Base-by-base conservation (phyloP, 2,113 vertebrate species). In the Ursus arctos region DNA sequence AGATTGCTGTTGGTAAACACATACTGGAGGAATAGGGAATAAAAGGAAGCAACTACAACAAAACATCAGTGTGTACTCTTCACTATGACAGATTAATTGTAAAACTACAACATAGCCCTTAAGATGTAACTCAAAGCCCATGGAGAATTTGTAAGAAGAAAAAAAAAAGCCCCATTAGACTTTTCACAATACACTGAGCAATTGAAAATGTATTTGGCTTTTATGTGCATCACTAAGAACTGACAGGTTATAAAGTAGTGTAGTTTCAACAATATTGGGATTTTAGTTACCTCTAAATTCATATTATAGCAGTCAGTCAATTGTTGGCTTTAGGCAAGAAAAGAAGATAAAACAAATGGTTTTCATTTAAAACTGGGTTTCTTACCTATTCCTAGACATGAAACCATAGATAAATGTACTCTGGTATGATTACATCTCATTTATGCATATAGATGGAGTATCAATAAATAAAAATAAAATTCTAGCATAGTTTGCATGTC, bases 1-100 rank as follows among this genome's bases (percentile, higher is more conserved):
- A 97, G 59, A 96, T n/a, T 95, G 40, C 9, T 97, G 97, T 69
- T 33, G 13, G 3, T 86, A 94, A 98, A 89, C 21, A 92, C 1
- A 74, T 1, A 87, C 8, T 40, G 21, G 94, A 97, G 76, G 61
- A 74, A 85, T 47, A 91, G 74, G 63, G 10, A 67, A 80, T 76
- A 59, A 24, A 57, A 95, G 0, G 12, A 90, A 96, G 0, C 1
- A 51, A 18, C 31, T 51, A 26, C 24, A 90, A 92, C n/a, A 88
- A 15, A 93, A 82, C 13, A 88, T 33, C 81, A 87, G 4, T 19
- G 7, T 77, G 24, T 31, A 65, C 36, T 49, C 21, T 21, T 96
- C 36, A 81, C 4, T 51, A 21, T 82, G 84, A 97, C 89, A 98
- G 28, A 31, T 90, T 98, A 98, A 98, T 97, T 98, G 79, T 40